Percentiles rank a stretch among this genome's conserved stretches.
Conservation (phyloP, 2,888 invertebrate genomes). For the Onthophagus sagittarius region DNA sequence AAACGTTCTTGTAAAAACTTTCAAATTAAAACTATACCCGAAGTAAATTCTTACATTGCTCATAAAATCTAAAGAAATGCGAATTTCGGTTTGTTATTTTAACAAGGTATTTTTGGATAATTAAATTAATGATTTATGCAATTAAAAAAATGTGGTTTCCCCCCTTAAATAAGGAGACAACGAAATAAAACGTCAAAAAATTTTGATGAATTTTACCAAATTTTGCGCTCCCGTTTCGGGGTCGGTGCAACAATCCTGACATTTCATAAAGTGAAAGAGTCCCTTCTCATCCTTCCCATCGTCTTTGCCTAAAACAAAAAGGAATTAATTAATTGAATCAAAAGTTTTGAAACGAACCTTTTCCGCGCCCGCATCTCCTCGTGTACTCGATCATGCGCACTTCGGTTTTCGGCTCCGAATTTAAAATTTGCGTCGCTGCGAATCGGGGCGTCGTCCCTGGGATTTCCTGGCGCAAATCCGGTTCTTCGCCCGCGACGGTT, state of each 20-base stretch:
- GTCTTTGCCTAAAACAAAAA: neutral
- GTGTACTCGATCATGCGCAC: slow-evolving; percentile 37
- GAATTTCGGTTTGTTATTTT: no score
- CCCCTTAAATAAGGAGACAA: no score
- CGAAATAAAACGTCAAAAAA: no score
- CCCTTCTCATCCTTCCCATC: neutral
- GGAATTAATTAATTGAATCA: neutral
- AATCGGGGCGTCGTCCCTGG: neutral
- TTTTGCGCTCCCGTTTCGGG: slow-evolving; percentile 12
- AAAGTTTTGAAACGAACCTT: neutral
- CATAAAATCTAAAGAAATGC: no score
- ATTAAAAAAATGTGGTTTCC: no score
- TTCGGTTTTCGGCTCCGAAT: slow-evolving; percentile 34
- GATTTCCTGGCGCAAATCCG: neutral
- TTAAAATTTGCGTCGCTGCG: slow-evolving; percentile 25
- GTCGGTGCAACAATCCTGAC: slow-evolving; percentile 14
- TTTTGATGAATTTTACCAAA: slow-evolving; percentile 19
- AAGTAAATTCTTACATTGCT: no score
- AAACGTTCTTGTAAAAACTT: no score
- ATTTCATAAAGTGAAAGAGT: neutral
- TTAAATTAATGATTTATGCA: no score
- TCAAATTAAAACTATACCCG: no score
- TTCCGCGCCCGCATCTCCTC: slow-evolving; percentile 20
- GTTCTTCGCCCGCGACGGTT: neutral
- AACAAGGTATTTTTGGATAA: no score